A percentile compares a stretch with the other conserved stretches of the same genome.
Conservation (phyloP, 2,113 vertebrate genomes). For the Cygnus buccinator region DNA sequence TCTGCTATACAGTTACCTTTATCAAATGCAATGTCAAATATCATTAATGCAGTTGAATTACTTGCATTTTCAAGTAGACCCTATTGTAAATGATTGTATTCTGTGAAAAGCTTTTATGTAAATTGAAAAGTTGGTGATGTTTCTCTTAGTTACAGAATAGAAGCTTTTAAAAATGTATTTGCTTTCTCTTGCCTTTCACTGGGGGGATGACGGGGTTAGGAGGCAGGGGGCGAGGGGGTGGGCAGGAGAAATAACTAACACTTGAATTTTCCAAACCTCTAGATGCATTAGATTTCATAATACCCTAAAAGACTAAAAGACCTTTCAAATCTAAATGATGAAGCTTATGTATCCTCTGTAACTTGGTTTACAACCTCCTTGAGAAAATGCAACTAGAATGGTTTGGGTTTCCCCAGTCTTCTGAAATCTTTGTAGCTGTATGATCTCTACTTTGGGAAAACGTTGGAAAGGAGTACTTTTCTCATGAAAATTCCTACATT, state of each 20-base stretch:
- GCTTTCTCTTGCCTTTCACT: not conserved
- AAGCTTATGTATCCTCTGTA: not conserved
- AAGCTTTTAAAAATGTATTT: not conserved
- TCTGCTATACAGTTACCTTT: slow-evolving; percentile 20
- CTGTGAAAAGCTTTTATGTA: not conserved
- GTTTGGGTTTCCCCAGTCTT: not conserved
- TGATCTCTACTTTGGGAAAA: not conserved
- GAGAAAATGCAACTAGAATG: not conserved
- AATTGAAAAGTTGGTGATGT: not conserved
- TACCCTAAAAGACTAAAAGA: not conserved
- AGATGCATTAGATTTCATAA: not conserved
- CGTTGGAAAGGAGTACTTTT: not conserved
- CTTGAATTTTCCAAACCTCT: not conserved
- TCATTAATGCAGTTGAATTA: not conserved
- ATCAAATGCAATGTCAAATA: slow-evolving; percentile 25
- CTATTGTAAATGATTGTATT: not conserved
- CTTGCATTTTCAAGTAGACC: not conserved
- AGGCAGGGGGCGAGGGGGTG: not conserved
- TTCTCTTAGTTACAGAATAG: not conserved
- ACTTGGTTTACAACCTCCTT: not conserved
- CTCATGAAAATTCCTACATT: not conserved
- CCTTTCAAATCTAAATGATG: not conserved
- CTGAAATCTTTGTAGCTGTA: not conserved
- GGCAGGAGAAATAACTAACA: not conserved
- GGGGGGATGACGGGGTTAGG: not conserved